Base-by-base conservation (phyloP, 1,140 invertebrate species). In the Drosophila asahinai region DNA sequence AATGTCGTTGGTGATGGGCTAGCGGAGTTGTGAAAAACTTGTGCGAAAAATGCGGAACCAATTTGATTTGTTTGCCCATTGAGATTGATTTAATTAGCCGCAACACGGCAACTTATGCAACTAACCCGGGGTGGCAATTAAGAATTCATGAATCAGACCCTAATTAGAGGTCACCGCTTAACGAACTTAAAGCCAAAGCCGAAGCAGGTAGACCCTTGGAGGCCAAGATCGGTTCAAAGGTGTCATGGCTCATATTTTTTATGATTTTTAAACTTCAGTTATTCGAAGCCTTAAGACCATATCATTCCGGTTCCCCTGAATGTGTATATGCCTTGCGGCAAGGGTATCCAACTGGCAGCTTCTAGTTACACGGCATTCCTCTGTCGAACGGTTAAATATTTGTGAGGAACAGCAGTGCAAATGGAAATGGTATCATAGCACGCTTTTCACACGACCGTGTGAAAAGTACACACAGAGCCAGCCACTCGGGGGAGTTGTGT, bases 381-480 rank as follows among this genome's bases (percentile, higher is more conserved):
- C 61, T 49, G 71, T 42, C 27, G 74, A 87, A 87, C 80, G 68
- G 66, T 87, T 86, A 83, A 80, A 83, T 79, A 86, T 79, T 86
- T 82, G 83, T 64, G 14, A 19, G 48, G 70, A 76, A 65, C 67
- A 47, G 40, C 33, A 52, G n/a, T 63, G 58, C 30, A 71, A 52
- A 79, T 64, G 59, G 63, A 72, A 71, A 87, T 79, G 49, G 55
- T 82, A 77, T 74, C 78, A 42, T 70, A 86, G 83, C 83, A 86
- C 83, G 83, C 83, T 86, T 86, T 86, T 86, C 83, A 86, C 83
- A 86, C 60, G 52, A 52, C 54, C 80, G 80, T 87, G 83, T 83
- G 83, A 86, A 86, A 83, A 68, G 81, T 62, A 84, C 38, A 84
- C 82, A 84, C 11, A 30, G 33, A 47, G 42, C n/a, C 48, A 62